phyloP scores from a whole-genome alignment of 2,888 invertebrate genomes.

The Drosophila kokeensis region DNA sequence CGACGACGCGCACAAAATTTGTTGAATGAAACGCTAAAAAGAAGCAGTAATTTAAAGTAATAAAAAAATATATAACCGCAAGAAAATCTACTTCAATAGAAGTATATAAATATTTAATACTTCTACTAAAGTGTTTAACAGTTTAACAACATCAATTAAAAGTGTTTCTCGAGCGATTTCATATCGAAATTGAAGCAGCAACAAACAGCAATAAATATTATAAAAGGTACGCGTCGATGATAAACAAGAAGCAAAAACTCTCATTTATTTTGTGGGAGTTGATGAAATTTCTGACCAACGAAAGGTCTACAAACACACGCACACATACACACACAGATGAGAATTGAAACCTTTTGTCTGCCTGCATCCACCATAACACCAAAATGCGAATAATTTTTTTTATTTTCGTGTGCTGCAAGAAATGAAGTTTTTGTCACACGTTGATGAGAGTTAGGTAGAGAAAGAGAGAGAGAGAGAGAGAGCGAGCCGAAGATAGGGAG shows the following conservation, averaged over 20 bases:
- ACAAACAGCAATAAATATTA: slow-evolving; percentile 40
- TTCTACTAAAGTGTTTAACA: slow-evolving; percentile 73
- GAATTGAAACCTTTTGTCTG: slow-evolving; percentile 31
- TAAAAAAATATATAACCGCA: slow-evolving; percentile 26
- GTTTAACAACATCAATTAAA: slow-evolving; percentile 60
- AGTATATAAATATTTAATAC: slow-evolving; percentile 46
- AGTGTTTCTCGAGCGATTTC: slow-evolving; percentile 63
- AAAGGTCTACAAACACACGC: slow-evolving; percentile 50
- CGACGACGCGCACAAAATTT: slow-evolving; percentile 52
- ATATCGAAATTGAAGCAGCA: slow-evolving; percentile 39
- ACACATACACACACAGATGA: slow-evolving; percentile 6
- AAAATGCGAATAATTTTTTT: slow-evolving; percentile 31
- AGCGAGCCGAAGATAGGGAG: slow-evolving; percentile 22
- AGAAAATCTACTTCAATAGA: slow-evolving; percentile 8
- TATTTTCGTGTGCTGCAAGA: slow-evolving; percentile 35
- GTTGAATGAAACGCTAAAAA: slow-evolving; percentile 62
- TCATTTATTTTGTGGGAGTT: slow-evolving; percentile 7
- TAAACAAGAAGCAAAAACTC: slow-evolving; percentile 26
- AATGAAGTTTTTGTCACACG: slow-evolving; percentile 49
- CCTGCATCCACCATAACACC: slow-evolving; percentile 41
- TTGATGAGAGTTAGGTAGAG: slow-evolving; percentile 18
- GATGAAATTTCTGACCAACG: slow-evolving; percentile 11
- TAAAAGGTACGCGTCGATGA: slow-evolving; percentile 40
- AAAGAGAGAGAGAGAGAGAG: slow-evolving; percentile 24
- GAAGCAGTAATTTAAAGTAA: slow-evolving; percentile 32